phyloP scores from a whole-genome alignment of 1,140 invertebrate genomes.

The Conus ventricosus region DNA sequence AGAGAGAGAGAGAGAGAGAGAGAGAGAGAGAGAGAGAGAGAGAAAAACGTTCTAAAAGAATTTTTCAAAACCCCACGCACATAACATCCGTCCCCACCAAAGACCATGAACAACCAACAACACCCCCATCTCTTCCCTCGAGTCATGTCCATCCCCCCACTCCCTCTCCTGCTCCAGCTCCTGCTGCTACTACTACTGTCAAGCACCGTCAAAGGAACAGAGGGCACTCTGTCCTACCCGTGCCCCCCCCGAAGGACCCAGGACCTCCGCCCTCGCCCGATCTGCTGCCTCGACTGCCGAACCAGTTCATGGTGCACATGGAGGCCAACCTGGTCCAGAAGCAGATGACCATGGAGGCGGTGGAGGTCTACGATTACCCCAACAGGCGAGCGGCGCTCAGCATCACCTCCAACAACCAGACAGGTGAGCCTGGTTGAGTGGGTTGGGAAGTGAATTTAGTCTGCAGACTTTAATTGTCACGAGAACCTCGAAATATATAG shows the following conservation, averaged over 20 bases:
- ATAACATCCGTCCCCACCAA: not conserved
- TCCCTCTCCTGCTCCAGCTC: not conserved
- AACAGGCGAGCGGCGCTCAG: constrained; percentile 5
- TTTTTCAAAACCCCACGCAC: not conserved
- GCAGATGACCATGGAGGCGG: not conserved
- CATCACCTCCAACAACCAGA: constrained; percentile 12
- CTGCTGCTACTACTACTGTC: not conserved
- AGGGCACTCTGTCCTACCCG: not conserved
- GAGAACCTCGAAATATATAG: too few species aligned
- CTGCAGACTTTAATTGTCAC: too few species aligned
- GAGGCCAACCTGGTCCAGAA: constrained; percentile 25
- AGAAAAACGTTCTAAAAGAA: too few species aligned
- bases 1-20: too few species aligned
- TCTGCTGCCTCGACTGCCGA: not conserved
- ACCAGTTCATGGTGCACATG: constrained; percentile 18
- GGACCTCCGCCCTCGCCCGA: not conserved
- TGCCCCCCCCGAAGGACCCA: not conserved
- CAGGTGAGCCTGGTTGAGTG: not conserved
- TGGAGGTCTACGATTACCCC: constrained; percentile 28
- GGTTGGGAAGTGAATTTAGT: too few species aligned
- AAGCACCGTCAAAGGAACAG: not conserved
- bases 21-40: too few species aligned
- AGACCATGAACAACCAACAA: not conserved
- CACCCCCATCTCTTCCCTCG: not conserved
- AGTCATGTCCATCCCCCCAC: not conserved